Evolutionary conservation across 2,888 invertebrate species (phyloP).

Genomic region (Danaus chrysippus): DNA sequence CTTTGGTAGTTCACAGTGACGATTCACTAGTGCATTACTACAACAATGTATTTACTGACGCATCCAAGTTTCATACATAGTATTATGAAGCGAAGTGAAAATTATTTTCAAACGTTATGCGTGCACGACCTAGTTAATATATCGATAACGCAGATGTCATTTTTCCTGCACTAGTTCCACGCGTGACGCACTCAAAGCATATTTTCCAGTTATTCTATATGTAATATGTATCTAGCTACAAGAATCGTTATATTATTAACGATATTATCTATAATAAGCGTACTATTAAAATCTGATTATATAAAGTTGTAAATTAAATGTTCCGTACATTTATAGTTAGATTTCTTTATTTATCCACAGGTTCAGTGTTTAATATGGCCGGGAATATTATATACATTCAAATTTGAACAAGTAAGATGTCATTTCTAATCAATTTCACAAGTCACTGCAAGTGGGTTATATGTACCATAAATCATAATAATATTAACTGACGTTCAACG

Average conservation of each 20-base stretch:
- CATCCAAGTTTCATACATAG: slow-evolving; percentile 42
- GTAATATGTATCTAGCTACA: too few relatives aligned
- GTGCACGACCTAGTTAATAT: slow-evolving; percentile 61
- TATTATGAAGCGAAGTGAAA: slow-evolving; percentile 58
- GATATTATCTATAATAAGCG: too few relatives aligned
- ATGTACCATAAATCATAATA: slow-evolving; percentile 64
- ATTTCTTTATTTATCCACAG: too few relatives aligned
- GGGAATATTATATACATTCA: not conserved
- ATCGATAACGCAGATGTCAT: slow-evolving; percentile 68
- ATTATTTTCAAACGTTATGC: slow-evolving; percentile 65
- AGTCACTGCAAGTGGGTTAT: slow-evolving; percentile 58
- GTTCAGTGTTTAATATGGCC: too few relatives aligned
- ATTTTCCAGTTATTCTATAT: not conserved
- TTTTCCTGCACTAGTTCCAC: slow-evolving; percentile 23
- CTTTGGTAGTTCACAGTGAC: too few relatives aligned
- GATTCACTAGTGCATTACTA: not conserved
- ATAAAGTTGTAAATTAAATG: too few relatives aligned
- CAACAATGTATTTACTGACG: not conserved
- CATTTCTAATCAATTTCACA: slow-evolving; percentile 55
- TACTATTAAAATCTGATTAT: too few relatives aligned
- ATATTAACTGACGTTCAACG: slow-evolving; percentile 40
- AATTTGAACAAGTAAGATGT: slow-evolving; percentile 28
- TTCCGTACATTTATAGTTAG: too few relatives aligned
- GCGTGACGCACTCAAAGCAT: not conserved
- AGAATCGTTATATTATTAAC: too few relatives aligned